A percentile compares a stretch with the other conserved stretches of the same genome.
These are phyloP conservation scores for Picathartes gymnocephalus DNA, from an alignment of 2,113 vertebrate species.

Conservation along the genomic window DNA sequence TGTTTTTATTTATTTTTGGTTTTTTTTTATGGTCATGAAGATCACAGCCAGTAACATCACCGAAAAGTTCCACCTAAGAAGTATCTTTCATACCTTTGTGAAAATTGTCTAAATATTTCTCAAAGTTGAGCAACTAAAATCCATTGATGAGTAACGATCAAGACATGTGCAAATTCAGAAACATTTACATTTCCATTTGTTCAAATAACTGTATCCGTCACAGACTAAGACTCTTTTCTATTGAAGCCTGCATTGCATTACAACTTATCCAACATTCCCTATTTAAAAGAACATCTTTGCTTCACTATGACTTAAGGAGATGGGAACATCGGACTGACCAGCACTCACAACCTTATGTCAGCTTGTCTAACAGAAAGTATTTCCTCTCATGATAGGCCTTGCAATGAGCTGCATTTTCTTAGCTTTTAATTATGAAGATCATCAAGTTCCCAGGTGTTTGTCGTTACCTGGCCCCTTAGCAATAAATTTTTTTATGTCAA, in stretches of 20 bases:
- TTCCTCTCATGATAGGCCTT: not conserved
- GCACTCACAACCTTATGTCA: too few relatives aligned
- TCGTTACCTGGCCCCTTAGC: not conserved
- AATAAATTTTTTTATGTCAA: not conserved
- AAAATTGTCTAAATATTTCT: not conserved
- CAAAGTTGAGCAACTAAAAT: not conserved
- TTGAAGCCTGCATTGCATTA: not conserved
- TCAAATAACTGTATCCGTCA: not conserved
- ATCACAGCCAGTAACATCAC: not conserved
- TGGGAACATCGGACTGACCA: not conserved
- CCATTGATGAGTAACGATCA: fast-evolving
- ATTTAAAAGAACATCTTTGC: not conserved
- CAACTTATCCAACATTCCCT: not conserved
- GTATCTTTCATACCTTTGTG: not conserved
- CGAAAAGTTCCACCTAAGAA: not conserved
- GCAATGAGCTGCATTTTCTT: not conserved
- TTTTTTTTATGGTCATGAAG: not conserved
- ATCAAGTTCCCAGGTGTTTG: not conserved
- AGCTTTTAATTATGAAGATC: not conserved
- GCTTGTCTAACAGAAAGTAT: not conserved
- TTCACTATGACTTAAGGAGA: not conserved
- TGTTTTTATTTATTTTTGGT: not conserved
- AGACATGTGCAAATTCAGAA: not conserved
- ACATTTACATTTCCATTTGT: not conserved
- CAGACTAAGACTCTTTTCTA: not conserved